Conservation (phyloP, 2,113 vertebrate species). For the Lepidothrix coronata region DNA sequence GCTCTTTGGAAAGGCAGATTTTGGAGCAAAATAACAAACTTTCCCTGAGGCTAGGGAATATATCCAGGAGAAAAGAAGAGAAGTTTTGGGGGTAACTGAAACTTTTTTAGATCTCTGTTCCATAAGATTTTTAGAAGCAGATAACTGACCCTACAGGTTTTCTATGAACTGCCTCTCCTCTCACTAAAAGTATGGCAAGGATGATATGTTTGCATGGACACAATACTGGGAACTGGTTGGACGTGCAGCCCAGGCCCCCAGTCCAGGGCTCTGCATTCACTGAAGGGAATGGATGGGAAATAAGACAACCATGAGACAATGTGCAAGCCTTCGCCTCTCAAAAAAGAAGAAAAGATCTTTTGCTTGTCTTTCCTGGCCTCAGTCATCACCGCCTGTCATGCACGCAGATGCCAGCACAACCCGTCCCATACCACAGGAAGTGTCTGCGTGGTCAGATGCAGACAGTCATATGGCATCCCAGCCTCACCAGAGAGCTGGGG, state of each 20-base stretch:
- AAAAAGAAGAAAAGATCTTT: neutral
- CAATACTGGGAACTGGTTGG: neutral
- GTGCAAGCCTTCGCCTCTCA: neutral
- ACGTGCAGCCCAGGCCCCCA: neutral
- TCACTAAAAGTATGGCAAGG: neutral
- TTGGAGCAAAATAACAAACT: neutral
- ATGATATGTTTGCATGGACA: neutral
- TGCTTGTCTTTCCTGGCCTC: neutral
- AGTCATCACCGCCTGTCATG: neutral
- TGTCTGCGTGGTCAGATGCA: neutral
- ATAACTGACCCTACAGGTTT: neutral
- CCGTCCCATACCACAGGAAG: neutral
- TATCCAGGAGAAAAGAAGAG: neutral
- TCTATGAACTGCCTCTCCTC: neutral
- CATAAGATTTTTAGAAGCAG: neutral
- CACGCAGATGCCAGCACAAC: constrained; percentile 20
- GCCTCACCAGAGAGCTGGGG: neutral
- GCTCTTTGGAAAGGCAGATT: neutral
- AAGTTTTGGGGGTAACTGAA: neutral
- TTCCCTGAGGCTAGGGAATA: neutral
- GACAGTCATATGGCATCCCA: neutral
- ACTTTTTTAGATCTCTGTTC: neutral
- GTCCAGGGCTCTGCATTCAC: neutral
- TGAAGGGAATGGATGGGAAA: neutral
- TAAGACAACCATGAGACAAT: neutral